Percentiles rank a stretch among this genome's conserved stretches.
Conservation (phyloP, 2,888 invertebrate species). For the Melanostoma scalare region DNA sequence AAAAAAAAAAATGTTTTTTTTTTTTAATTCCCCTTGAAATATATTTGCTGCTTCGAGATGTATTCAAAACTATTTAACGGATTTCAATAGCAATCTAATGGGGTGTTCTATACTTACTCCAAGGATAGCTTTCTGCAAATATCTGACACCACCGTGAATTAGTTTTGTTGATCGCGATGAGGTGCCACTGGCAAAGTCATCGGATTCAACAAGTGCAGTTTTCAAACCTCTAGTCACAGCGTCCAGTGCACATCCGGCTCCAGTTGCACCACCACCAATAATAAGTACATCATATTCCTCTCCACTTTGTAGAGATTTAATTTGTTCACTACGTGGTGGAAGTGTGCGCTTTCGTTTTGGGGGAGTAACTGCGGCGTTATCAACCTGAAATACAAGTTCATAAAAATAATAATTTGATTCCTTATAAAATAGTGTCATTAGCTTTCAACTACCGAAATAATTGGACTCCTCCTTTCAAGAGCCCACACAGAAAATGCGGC, state of each 20-base stretch:
- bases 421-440: not conserved
- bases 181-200: constrained; percentile 98
- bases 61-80: too few species aligned
- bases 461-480: constrained; percentile 78
- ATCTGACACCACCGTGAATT: constrained; percentile 99
- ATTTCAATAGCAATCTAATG: not conserved
- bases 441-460: constrained; percentile 75
- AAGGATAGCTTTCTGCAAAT: constrained; percentile 98
- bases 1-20: too few species aligned
- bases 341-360: constrained; percentile 87
- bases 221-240: constrained; percentile 96
- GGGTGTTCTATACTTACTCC: constrained; percentile 77
- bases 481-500: constrained; percentile 80
- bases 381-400: constrained; percentile 75
- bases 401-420: not conserved
- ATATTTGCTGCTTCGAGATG: too few species aligned
- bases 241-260: constrained; percentile 97
- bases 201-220: constrained; percentile 96
- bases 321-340: constrained; percentile 90
- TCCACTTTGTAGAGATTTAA: constrained; percentile 89
- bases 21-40: too few species aligned
- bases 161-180: constrained; percentile 98
- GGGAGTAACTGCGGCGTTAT: constrained; percentile 78
- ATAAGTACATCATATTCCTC: constrained; percentile 95
- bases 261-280: constrained; percentile 98